Evolutionary conservation across 2,113 vertebrate genomes (phyloP).

Genomic region (Elanoides forficatus): DNA sequence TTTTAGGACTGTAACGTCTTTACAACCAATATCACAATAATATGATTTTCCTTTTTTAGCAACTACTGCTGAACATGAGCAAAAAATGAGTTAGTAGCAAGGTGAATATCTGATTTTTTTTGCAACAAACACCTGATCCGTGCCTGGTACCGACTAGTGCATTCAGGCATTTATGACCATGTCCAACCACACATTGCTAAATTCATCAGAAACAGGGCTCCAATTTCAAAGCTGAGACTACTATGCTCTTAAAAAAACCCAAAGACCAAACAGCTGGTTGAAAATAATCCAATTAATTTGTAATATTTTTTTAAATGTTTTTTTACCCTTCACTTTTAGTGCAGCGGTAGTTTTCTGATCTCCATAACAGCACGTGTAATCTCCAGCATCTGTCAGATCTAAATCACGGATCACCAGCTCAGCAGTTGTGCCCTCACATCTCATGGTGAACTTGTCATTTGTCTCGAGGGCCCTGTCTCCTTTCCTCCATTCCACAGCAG

Average conservation of each 20-base stretch:
- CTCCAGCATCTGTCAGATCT: conserved; percentile 71
- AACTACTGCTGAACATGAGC: not conserved
- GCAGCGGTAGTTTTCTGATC: conserved; percentile 78
- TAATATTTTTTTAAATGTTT: not conserved
- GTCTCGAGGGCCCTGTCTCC: conserved; percentile 30
- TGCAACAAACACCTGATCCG: not conserved
- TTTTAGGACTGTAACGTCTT: not conserved
- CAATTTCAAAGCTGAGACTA: not conserved
- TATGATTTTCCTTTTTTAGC: not conserved
- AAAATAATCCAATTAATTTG: not conserved
- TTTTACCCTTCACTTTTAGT: conserved; percentile 78
- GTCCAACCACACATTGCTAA: not conserved
- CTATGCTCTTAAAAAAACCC: fast-evolving
- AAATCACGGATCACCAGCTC: conserved; percentile 72
- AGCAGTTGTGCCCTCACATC: conserved; percentile 54
- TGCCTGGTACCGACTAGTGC: not conserved
- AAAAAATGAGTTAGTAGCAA: not conserved
- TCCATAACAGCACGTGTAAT: conserved; percentile 83
- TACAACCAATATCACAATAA: not conserved
- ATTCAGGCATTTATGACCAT: not conserved
- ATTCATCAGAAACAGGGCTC: not conserved
- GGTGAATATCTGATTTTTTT: not conserved
- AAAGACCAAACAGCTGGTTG: too few relatives aligned
- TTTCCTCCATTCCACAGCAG: conserved; percentile 62
- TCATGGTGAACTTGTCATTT: conserved; percentile 72